phyloP scores from a whole-genome alignment of 2,113 vertebrate species.

The Loxodonta africana region DNA sequence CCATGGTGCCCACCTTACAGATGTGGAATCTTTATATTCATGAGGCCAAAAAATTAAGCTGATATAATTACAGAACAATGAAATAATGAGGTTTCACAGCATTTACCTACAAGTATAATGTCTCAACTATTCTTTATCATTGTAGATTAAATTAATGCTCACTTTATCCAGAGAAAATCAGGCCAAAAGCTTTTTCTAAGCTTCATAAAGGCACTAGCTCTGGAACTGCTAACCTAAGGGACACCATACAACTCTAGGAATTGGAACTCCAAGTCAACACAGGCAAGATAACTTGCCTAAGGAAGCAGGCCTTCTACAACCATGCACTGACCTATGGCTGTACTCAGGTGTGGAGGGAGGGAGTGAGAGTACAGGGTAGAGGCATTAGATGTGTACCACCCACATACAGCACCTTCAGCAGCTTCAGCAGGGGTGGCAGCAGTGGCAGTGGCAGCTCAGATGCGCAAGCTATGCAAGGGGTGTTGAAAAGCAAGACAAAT shows the following conservation, averaged over 20 bases:
- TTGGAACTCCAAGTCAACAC: neutral
- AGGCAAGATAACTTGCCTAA: neutral
- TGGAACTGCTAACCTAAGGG: neutral
- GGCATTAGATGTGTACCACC: neutral
- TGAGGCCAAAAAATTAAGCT: conserved; percentile 20
- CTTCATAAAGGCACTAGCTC: neutral
- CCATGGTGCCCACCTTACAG: neutral
- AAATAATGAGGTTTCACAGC: conserved; percentile 29
- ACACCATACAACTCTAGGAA: neutral
- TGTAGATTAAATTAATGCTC: conserved; percentile 33
- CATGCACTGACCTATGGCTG: neutral
- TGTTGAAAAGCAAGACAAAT: conserved; percentile 44
- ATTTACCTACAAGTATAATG: conserved; percentile 10
- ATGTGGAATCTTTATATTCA: neutral
- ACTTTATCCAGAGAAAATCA: conserved; percentile 10
- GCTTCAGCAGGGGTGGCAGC: neutral
- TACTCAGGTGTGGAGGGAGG: neutral
- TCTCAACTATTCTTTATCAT: neutral
- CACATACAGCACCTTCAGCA: neutral
- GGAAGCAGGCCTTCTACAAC: conserved; percentile 1
- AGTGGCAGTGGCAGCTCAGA: neutral
- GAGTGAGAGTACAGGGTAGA: neutral
- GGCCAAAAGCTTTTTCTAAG: conserved; percentile 22
- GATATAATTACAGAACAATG: conserved; percentile 26
- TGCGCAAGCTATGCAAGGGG: conserved; percentile 7